Percentiles rank a stretch among this genome's conserved stretches.
Evolutionary conservation across 2,113 vertebrate genomes (phyloP).

Genomic region (Anthoscopus minutus): DNA sequence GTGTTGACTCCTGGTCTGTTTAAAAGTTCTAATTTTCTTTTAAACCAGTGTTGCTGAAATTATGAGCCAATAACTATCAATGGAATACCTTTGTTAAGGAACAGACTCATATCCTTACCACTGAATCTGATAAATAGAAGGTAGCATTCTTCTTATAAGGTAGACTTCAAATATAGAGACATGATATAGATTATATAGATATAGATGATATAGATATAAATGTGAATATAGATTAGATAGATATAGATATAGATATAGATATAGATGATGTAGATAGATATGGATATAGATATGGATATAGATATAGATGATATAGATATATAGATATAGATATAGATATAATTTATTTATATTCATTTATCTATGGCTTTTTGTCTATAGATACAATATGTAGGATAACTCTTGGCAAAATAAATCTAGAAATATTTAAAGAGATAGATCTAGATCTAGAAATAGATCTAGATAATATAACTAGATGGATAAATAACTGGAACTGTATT

Average conservation of each 20-base stretch:
- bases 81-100: background rate
- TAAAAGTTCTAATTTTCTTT: background rate
- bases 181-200: background rate
- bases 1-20: background rate
- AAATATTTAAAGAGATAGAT: background rate
- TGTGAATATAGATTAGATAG: too few species aligned
- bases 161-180: background rate
- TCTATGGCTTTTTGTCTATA: background rate
- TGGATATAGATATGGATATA: too few species aligned
- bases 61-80: background rate
- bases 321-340: background rate
- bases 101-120: background rate
- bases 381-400: background rate
- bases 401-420: background rate
- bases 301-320: background rate
- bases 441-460: background rate
- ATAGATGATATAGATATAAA: background rate
- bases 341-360: background rate
- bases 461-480: background rate
- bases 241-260: too few species aligned
- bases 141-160: background rate
- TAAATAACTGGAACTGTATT: background rate
- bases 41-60: background rate
- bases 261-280: too few species aligned
- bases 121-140: background rate